These are phyloP conservation scores for Fabriciana adippe DNA, from an alignment of 2,888 invertebrate genomes.

Conservation along the genomic window DNA sequence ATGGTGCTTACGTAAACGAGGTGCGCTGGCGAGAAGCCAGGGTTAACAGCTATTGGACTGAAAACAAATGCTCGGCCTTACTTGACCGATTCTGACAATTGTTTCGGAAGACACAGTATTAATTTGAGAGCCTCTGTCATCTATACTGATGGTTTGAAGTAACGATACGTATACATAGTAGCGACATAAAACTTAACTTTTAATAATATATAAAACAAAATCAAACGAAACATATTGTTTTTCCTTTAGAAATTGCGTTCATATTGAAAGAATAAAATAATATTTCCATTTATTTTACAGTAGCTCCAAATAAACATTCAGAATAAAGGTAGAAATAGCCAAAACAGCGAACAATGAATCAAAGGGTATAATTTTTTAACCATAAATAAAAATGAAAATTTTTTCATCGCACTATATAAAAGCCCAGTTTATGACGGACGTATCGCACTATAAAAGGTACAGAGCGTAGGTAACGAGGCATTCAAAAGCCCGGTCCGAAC, in stretches of 20 bases:
- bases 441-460: constrained; percentile 31
- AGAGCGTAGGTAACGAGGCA: constrained; percentile 31
- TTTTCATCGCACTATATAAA: constrained; percentile 30
- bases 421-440: constrained; percentile 35
- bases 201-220: no score
- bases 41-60: constrained; percentile 49
- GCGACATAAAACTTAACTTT: no score
- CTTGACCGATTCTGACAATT: constrained; percentile 48
- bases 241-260: not conserved
- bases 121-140: constrained; percentile 39
- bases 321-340: not conserved
- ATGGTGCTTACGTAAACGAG: constrained; percentile 49
- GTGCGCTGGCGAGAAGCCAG: constrained; percentile 54
- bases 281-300: not conserved
- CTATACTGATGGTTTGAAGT: constrained; percentile 27
- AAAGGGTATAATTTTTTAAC: constrained; percentile 21
- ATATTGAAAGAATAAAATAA: constrained; percentile 7
- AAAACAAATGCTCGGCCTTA: constrained; percentile 47
- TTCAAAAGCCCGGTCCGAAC: constrained; percentile 36
- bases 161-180: not conserved
- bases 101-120: constrained; percentile 46
- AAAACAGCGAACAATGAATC: constrained; percentile 12
- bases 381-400: constrained; percentile 30
- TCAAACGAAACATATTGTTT: no score
- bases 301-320: not conserved